Evolutionary conservation across 2,113 vertebrate genomes (phyloP).

Genomic region (Hypocryptadius cinnamomeus): DNA sequence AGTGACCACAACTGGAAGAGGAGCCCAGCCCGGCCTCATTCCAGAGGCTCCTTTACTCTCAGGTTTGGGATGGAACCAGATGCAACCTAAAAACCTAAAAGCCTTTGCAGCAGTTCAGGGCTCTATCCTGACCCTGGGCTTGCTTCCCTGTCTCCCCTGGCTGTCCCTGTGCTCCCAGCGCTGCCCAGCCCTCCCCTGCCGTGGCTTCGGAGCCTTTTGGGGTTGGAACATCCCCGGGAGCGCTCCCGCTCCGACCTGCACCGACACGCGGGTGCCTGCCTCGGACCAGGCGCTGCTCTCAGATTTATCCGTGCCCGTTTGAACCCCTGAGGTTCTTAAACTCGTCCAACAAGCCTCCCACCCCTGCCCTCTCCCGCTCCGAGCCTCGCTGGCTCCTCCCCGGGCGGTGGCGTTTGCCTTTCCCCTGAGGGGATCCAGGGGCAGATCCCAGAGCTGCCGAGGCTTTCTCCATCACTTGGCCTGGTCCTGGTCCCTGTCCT

Average conservation of each 20-base stretch:
- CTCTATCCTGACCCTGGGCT: background rate
- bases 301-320: background rate
- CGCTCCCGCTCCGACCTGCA: background rate
- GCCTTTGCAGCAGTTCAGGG: background rate
- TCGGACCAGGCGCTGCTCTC: background rate
- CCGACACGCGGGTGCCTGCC: background rate
- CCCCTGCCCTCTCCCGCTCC: background rate
- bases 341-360: background rate
- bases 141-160: background rate
- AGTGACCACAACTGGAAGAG: background rate
- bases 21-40: background rate
- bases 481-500: background rate
- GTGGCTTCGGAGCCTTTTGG: background rate
- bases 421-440: background rate
- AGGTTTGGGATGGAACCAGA: background rate
- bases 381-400: background rate
- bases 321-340: background rate
- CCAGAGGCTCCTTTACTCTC: background rate
- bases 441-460: background rate
- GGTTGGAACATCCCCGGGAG: background rate
- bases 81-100: background rate
- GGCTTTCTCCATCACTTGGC: background rate
- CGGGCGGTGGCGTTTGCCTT: background rate
- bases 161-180: background rate
- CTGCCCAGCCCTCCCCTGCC: rapidly evolving